These are phyloP conservation scores for Arctia plantaginis DNA, from an alignment of 2,888 invertebrate species.

Conservation along the genomic window DNA sequence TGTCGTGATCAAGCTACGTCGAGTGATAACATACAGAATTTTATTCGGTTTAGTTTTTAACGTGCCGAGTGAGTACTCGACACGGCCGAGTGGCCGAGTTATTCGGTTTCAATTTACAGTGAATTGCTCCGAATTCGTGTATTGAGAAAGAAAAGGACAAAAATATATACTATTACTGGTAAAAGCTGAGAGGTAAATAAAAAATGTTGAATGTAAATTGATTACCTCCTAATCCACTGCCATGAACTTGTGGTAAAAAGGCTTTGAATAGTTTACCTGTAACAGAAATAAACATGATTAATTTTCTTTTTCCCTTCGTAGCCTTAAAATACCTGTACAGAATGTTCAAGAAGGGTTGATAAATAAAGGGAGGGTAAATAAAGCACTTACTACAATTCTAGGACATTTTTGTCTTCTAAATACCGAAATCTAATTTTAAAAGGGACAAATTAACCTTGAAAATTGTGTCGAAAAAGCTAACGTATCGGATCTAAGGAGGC, in stretches of 20 bases:
- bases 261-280: not conserved
- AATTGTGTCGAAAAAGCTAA: too few relatives aligned
- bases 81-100: not conserved
- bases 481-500: too few relatives aligned
- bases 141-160: not conserved
- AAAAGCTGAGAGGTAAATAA: not conserved
- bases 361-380: too few relatives aligned
- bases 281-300: slow-evolving; percentile 1
- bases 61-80: not conserved
- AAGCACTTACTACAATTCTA: too few relatives aligned
- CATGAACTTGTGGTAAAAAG: not conserved
- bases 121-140: not conserved
- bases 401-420: too few relatives aligned
- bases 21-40: not conserved
- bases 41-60: not conserved
- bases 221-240: slow-evolving; percentile 6
- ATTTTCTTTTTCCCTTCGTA: not conserved
- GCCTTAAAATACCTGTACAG: not conserved
- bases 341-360: not conserved
- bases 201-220: not conserved
- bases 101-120: not conserved
- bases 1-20: too few relatives aligned
- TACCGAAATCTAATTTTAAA: too few relatives aligned
- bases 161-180: not conserved
- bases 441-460: too few relatives aligned